A percentile compares a stretch with the other conserved stretches of the same genome.
Conservation (phyloP, 2,113 vertebrate genomes). For the Onychorhynchus coronatus region DNA sequence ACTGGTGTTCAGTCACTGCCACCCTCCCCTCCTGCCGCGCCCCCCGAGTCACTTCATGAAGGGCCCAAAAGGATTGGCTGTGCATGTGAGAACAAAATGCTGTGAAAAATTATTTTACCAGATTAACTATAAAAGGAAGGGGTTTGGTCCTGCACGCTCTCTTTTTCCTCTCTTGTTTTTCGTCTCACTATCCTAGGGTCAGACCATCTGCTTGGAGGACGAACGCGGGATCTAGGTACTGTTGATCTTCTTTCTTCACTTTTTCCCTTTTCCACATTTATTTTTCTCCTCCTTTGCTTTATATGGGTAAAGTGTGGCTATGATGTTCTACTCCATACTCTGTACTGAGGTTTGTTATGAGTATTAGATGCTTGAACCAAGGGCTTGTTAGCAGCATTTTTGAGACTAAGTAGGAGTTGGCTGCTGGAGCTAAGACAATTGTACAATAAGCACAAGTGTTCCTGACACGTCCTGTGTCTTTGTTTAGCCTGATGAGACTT, state of each 20-base stretch:
- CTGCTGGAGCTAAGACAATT: background rate
- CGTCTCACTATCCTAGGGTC: fast-evolving
- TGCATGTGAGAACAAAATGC: background rate
- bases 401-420: background rate
- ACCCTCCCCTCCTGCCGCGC: too few species aligned
- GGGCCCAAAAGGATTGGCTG: background rate
- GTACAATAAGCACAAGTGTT: background rate
- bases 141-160: background rate
- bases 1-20: background rate
- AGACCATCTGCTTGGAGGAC: background rate
- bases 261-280: background rate
- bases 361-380: background rate
- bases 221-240: background rate
- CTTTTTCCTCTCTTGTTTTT: background rate
- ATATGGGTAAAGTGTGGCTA: background rate
- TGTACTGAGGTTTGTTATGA: background rate
- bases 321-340: background rate
- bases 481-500: background rate
- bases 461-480: background rate
- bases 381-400: background rate
- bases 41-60: background rate
- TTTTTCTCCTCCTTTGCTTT: background rate
- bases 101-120: background rate
- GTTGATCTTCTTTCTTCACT: background rate
- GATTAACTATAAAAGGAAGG: background rate